Evolutionary conservation across 2,797 vertebrate genomes (phyloP).

Genomic region (Platyrinchus mystaceus): DNA sequence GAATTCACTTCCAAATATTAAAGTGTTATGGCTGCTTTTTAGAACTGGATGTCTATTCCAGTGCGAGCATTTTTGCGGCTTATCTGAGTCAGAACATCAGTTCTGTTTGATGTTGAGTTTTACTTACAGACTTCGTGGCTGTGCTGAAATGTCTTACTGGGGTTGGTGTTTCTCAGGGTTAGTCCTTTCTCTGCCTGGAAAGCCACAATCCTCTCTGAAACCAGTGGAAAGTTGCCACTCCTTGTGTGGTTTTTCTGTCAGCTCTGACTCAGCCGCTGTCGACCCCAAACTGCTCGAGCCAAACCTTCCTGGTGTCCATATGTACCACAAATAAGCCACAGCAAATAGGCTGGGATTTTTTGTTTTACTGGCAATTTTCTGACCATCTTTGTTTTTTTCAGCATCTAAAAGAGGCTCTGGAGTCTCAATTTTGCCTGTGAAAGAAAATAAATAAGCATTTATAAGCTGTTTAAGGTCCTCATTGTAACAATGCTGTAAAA

Average conservation of each 20-base stretch:
- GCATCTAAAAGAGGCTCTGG: neutral
- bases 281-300: rapidly evolving
- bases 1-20: neutral
- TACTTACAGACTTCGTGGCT: neutral
- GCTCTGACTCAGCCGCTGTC: neutral
- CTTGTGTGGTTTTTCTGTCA: neutral
- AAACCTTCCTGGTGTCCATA: neutral
- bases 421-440: neutral
- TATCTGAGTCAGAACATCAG: neutral
- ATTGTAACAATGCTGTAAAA: neutral
- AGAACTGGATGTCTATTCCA: neutral
- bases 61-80: neutral
- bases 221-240: neutral
- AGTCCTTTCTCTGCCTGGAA: neutral
- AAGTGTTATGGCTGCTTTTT: neutral
- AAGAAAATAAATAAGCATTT: neutral
- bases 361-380: neutral
- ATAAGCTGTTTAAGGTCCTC: neutral
- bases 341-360: neutral
- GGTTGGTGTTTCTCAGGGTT: neutral
- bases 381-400: neutral
- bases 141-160: neutral
- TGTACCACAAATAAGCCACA: neutral
- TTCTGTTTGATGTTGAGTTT: neutral
- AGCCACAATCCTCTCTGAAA: neutral